Percentiles rank a stretch among this genome's conserved stretches.
Evolutionary conservation across 2,113 vertebrate species (phyloP).

Genomic region (Pao palembangensis): DNA sequence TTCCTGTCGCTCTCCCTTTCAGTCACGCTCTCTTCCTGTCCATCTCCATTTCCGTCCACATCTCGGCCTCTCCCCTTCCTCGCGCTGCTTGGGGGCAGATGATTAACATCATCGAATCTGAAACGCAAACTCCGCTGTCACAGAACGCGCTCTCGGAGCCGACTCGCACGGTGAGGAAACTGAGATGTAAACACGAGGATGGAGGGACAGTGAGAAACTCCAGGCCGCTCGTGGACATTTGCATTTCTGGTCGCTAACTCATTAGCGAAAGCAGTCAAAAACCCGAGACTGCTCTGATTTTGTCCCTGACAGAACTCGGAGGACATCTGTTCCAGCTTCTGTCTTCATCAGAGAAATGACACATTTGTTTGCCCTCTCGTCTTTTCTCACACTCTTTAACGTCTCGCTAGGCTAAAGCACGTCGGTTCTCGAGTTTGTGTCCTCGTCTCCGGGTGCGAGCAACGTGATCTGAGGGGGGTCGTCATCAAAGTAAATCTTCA

Average conservation of each 20-base stretch:
- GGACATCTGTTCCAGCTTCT: conserved; percentile 12
- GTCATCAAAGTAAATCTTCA: conserved; percentile 17
- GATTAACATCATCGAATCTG: conserved; percentile 68
- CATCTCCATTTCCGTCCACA: conserved; percentile 18
- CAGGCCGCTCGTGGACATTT: conserved; percentile 1
- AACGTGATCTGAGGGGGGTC: conserved; percentile 35
- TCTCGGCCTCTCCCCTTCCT: conserved; percentile 1
- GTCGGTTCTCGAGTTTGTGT: conserved; percentile 35
- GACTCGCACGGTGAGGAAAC: conserved; percentile 24
- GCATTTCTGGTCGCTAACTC: too few species aligned
- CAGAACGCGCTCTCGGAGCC: conserved; percentile 30
- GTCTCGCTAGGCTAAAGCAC: conserved; percentile 55
- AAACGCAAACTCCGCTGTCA: conserved; percentile 66
- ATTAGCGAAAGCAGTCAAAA: too few species aligned
- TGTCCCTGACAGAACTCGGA: too few species aligned
- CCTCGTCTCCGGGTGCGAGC: conserved; percentile 37
- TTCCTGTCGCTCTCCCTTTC: conserved; percentile 22
- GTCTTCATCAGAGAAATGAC: conserved; percentile 1
- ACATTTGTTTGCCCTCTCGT: conserved; percentile 13
- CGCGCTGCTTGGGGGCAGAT: conserved; percentile 55
- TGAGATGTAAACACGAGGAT: conserved; percentile 19
- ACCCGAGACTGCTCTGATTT: too few species aligned
- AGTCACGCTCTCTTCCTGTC: conserved; percentile 23
- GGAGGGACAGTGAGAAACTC: conserved; percentile 13
- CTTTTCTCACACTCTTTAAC: conserved; percentile 24